Percentiles rank a stretch among this genome's conserved stretches.
These are phyloP conservation scores for Dendrolimus punctatus DNA, from an alignment of 1,140 invertebrate species.

Conservation along the genomic window DNA sequence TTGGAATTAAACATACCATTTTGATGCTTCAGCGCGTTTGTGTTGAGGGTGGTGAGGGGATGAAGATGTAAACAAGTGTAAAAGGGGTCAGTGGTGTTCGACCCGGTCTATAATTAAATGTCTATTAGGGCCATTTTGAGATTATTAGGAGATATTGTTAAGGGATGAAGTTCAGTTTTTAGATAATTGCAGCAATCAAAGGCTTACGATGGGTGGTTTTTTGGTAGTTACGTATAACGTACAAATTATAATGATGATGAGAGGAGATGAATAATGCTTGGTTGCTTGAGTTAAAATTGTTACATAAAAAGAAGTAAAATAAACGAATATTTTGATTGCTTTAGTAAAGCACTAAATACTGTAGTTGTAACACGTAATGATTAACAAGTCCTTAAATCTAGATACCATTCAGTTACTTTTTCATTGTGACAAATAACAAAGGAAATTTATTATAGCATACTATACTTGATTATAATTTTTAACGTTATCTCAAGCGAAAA, in stretches of 20 bases:
- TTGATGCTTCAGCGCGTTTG: conserved; percentile 58
- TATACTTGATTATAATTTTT: too few species aligned
- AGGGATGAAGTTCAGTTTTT: conserved; percentile 39
- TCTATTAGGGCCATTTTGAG: conserved; percentile 62
- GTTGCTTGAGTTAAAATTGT: neutral
- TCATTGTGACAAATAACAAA: too few species aligned
- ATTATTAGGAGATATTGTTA: conserved; percentile 58
- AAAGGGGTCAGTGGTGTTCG: conserved; percentile 68
- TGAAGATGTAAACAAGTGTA: conserved; percentile 72
- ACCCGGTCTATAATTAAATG: conserved; percentile 60
- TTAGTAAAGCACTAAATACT: too few species aligned
- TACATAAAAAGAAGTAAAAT: too few species aligned
- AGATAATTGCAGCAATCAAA: conserved; percentile 43
- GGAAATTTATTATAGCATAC: too few species aligned
- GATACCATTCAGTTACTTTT: too few species aligned
- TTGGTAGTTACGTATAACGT: conserved; percentile 10
- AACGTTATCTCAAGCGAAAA: too few species aligned
- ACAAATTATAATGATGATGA: neutral
- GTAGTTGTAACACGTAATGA: too few species aligned
- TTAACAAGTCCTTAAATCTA: too few species aligned
- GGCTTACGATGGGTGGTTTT: conserved; percentile 25
- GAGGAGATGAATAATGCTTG: neutral
- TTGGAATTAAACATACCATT: conserved; percentile 69
- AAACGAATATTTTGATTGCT: too few species aligned
- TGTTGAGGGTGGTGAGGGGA: conserved; percentile 41